Percentiles rank a stretch among this genome's conserved stretches.
Evolutionary conservation across 2,113 vertebrate species (phyloP).

Genomic region (Ceuthmochares aereus): DNA sequence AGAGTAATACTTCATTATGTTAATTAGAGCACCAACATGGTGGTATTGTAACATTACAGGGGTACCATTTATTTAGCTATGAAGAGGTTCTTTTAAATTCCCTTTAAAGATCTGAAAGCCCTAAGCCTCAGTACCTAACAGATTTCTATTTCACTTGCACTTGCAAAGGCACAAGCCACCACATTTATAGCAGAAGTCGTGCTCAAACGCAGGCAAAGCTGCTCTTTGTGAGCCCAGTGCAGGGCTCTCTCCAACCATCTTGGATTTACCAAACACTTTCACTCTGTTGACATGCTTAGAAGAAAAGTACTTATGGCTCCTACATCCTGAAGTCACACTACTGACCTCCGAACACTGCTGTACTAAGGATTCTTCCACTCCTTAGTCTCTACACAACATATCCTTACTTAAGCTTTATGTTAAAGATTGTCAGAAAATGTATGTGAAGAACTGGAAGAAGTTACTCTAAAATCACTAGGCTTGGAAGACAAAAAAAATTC

Average conservation of each 20-base stretch:
- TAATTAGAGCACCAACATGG: not conserved
- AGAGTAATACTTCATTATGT: not conserved
- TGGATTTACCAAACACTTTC: not conserved
- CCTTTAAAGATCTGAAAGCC: not conserved
- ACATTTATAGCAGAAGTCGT: not conserved
- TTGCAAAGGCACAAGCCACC: not conserved
- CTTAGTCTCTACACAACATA: not conserved
- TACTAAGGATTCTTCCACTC: not conserved
- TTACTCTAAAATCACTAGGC: not conserved
- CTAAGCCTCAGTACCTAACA: not conserved
- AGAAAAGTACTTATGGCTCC: not conserved
- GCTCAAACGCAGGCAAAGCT: not conserved
- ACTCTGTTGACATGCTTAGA: not conserved
- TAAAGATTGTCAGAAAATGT: not conserved
- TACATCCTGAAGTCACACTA: not conserved
- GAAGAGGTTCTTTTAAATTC: not conserved
- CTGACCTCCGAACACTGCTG: not conserved
- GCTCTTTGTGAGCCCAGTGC: not conserved
- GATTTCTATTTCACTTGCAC: not conserved
- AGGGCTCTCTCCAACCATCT: not conserved
- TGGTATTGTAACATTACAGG: not conserved
- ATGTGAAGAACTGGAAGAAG: not conserved
- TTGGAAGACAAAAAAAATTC: not conserved
- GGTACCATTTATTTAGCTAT: not conserved
- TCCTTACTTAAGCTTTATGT: not conserved